Conservation (phyloP, 2,888 invertebrate genomes). For the Stenoptilia bipunctidactyla region DNA sequence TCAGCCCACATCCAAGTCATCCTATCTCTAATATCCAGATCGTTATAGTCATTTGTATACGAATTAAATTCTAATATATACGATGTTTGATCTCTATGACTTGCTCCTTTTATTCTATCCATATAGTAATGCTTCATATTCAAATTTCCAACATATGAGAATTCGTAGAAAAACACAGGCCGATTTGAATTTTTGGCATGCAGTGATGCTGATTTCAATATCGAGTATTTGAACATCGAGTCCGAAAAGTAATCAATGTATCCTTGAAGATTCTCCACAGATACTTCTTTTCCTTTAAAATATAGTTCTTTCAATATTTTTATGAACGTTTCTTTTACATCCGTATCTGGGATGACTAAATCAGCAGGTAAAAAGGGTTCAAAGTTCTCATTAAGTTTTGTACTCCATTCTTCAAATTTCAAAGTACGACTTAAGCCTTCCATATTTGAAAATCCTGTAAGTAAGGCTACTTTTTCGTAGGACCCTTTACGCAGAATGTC, state of each 20-base stretch:
- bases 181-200: slow-evolving; percentile 28
- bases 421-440: slow-evolving; percentile 51
- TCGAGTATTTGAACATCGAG: slow-evolving; percentile 50
- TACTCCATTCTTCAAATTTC: slow-evolving; percentile 41
- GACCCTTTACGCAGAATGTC: slow-evolving; percentile 36
- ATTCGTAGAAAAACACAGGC: slow-evolving; percentile 48
- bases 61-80: slow-evolving; percentile 49
- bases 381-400: slow-evolving; percentile 51
- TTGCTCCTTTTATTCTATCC: slow-evolving; percentile 47
- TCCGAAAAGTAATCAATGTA: slow-evolving; percentile 56
- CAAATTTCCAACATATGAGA: slow-evolving; percentile 44
- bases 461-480: slow-evolving; percentile 32
- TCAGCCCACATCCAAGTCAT: slow-evolving; percentile 56
- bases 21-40: slow-evolving; percentile 44
- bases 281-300: slow-evolving; percentile 37
- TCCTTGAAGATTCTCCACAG: slow-evolving; percentile 28
- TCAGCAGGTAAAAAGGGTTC: slow-evolving; percentile 48
- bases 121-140: slow-evolving; percentile 42
- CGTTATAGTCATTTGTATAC: slow-evolving; percentile 34
- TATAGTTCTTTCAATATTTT: slow-evolving; percentile 35
- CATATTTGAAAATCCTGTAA: slow-evolving; percentile 52
- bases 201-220: slow-evolving; percentile 45
- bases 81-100: slow-evolving; percentile 54
- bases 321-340: slow-evolving; percentile 26
- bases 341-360: slow-evolving; percentile 29